Conservation (phyloP, 2,113 vertebrate genomes). For the Xenopus borealis region DNA sequence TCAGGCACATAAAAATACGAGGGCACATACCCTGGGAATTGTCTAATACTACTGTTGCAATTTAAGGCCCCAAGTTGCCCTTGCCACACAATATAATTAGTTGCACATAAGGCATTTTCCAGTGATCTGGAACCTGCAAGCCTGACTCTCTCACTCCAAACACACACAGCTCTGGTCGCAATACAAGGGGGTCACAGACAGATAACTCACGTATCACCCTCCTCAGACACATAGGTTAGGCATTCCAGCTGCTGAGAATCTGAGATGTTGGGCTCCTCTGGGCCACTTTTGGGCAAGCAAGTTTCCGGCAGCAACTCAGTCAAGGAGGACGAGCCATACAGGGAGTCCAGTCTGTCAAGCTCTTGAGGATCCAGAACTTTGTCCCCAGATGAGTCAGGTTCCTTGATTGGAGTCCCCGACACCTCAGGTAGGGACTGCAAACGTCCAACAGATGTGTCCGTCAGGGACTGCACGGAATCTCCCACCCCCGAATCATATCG, state of each 20-base stretch:
- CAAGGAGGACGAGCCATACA: conserved; percentile 57
- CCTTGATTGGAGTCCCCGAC: conserved; percentile 3
- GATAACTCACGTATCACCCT: conserved; percentile 77
- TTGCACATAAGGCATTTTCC: too few relatives aligned
- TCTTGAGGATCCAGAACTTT: conserved; percentile 16
- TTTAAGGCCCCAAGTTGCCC: too few relatives aligned
- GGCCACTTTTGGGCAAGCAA: conserved; percentile 16
- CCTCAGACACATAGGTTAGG: conserved; percentile 67
- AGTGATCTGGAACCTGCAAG: not conserved
- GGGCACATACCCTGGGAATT: too few relatives aligned
- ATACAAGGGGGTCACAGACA: too few relatives aligned
- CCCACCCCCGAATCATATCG: conserved; percentile 69
- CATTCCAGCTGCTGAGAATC: conserved; percentile 62
- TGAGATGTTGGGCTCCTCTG: not conserved
- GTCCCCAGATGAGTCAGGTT: conserved; percentile 9
- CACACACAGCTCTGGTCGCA: conserved; percentile 7
- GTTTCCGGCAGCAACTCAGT: conserved; percentile 46
- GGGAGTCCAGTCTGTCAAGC: conserved; percentile 64
- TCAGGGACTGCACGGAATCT: conserved; percentile 59
- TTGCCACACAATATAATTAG: too few relatives aligned
- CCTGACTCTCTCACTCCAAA: not conserved
- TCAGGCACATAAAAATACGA: too few relatives aligned
- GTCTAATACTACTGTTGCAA: too few relatives aligned
- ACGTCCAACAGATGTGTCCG: conserved; percentile 39
- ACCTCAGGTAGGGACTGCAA: conserved; percentile 11